Percentiles rank a stretch among this genome's conserved stretches.
Evolutionary conservation across 2,113 vertebrate species (phyloP).

Genomic region (Petromus typicus): DNA sequence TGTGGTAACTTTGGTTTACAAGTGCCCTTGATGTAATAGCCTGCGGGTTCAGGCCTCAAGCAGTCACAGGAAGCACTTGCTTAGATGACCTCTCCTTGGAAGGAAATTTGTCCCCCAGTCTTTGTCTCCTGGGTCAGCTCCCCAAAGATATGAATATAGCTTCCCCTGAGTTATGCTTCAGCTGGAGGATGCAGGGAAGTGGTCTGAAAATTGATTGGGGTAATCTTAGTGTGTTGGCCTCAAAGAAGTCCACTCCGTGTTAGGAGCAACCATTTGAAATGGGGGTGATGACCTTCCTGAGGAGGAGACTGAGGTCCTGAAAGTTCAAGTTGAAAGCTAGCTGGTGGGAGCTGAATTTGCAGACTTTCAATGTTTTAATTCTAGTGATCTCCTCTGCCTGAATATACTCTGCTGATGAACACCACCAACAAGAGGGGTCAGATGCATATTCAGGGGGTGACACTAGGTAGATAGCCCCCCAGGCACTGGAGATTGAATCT

Average conservation of each 20-base stretch:
- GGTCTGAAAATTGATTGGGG: neutral
- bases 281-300: neutral
- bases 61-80: neutral
- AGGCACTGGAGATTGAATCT: neutral
- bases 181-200: neutral
- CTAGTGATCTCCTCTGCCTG: neutral
- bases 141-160: neutral
- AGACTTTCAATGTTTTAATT: neutral
- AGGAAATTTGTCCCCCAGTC: neutral
- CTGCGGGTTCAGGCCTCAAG: neutral
- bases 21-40: neutral
- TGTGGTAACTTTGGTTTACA: neutral
- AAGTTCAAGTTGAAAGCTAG: neutral
- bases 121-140: neutral
- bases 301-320: constrained; percentile 8
- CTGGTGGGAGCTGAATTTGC: neutral
- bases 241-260: neutral
- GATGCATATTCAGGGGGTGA: neutral
- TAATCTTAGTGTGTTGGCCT: neutral
- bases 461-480: neutral
- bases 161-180: neutral
- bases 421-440: neutral
- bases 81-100: neutral
- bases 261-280: neutral
- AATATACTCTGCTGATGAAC: neutral